A percentile compares a stretch with the other conserved stretches of the same genome.
These are phyloP conservation scores for Pyrgilauda ruficollis DNA, from an alignment of 2,113 vertebrate species.

Conservation along the genomic window DNA sequence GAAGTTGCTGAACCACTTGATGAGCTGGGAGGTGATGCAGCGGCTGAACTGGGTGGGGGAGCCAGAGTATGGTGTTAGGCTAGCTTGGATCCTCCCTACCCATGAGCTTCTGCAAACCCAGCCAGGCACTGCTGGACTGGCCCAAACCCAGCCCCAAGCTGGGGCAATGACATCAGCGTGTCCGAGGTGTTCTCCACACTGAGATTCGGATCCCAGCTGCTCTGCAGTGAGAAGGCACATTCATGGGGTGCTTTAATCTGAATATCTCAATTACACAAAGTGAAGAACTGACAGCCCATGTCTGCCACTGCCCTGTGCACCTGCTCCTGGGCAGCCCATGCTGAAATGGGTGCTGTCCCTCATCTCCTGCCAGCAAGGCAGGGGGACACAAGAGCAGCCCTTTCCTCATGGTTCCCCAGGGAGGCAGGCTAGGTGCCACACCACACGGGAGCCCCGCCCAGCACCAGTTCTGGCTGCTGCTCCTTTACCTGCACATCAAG, in stretches of 20 bases:
- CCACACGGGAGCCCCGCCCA: rapidly evolving
- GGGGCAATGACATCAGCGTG: rapidly evolving
- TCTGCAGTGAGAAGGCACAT: background rate
- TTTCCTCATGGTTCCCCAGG: background rate
- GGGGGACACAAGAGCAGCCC: background rate
- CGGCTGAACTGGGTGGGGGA: constrained; percentile 84
- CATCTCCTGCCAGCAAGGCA: background rate
- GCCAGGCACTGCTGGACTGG: background rate
- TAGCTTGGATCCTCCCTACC: background rate
- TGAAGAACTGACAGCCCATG: background rate
- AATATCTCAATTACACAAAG: rapidly evolving
- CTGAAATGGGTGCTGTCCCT: background rate
- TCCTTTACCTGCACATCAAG: constrained; percentile 88
- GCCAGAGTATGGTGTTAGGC: background rate
- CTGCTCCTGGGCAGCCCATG: background rate
- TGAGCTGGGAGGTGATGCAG: constrained; percentile 95
- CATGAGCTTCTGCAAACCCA: background rate
- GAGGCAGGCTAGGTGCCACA: background rate
- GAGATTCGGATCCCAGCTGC: rapidly evolving
- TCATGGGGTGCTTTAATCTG: background rate
- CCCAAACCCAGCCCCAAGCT: background rate
- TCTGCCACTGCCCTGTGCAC: background rate
- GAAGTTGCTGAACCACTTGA: constrained; percentile 99
- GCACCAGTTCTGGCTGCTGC: background rate
- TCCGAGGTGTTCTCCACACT: rapidly evolving